Percentiles rank a stretch among this genome's conserved stretches.
Conservation (phyloP, 2,797 vertebrate species). For the Nyctibius grandis region DNA sequence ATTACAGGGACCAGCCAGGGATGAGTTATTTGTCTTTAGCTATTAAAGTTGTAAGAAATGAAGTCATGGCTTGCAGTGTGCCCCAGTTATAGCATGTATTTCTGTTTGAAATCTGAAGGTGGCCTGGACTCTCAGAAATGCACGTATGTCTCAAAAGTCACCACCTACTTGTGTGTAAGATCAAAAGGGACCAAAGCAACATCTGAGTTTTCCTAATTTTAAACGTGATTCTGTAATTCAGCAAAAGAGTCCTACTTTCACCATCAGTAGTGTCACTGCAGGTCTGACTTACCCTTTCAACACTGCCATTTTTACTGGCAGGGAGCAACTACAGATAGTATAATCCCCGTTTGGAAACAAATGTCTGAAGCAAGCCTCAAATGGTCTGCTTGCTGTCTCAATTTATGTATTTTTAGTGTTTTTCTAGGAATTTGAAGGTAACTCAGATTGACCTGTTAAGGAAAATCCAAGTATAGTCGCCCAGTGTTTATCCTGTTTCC, state of each 20-base stretch:
- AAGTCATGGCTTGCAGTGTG: conserved; percentile 39
- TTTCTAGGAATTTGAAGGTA: neutral
- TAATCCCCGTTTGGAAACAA: neutral
- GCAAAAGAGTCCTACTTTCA: neutral
- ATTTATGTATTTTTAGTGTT: neutral
- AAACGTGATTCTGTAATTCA: neutral
- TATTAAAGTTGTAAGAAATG: conserved; percentile 44
- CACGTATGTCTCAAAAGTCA: neutral
- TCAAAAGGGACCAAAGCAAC: conserved; percentile 1
- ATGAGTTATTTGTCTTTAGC: conserved; percentile 53
- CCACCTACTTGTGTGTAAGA: neutral
- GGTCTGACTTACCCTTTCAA: neutral
- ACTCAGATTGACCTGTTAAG: neutral
- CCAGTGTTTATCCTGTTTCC: neutral
- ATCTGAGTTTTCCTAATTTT: neutral
- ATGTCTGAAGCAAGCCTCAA: neutral
- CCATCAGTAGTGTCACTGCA: neutral
- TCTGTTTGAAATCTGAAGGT: conserved; percentile 15
- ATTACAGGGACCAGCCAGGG: conserved; percentile 38
- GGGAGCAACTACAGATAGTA: neutral
- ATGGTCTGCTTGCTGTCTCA: neutral
- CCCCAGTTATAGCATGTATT: neutral
- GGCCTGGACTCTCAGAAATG: neutral
- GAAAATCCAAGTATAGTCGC: neutral
- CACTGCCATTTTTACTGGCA: neutral